Evolutionary conservation across 2,113 vertebrate species (phyloP).

Genomic region (Stegostoma tigrinum): DNA sequence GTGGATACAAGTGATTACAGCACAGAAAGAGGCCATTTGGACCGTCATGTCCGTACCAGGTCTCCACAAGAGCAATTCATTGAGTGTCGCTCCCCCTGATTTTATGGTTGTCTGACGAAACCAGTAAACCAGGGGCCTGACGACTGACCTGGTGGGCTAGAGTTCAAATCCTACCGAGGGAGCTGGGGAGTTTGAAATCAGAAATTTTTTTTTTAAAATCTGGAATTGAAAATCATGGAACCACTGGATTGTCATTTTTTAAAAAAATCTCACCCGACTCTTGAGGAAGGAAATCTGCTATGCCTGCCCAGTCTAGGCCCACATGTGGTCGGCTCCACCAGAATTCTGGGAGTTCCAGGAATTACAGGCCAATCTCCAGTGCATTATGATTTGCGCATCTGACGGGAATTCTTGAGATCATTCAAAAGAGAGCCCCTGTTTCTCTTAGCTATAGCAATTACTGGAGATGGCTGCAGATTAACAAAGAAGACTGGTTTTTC

Average conservation of each 20-base stretch:
- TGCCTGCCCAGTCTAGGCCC: background rate
- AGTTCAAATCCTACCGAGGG: background rate
- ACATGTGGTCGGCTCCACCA: background rate
- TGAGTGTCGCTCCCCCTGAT: background rate
- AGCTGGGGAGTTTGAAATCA: background rate
- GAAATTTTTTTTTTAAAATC: background rate
- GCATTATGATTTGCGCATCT: background rate
- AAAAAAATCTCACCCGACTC: background rate
- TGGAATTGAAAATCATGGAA: background rate
- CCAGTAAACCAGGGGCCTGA: background rate
- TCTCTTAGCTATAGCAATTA: background rate
- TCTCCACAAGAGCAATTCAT: background rate
- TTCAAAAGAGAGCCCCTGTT: background rate
- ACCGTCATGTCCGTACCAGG: too few species aligned
- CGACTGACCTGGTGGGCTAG: background rate
- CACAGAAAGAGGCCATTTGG: background rate
- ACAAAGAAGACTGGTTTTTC: background rate
- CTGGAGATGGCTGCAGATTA: background rate
- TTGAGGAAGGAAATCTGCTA: background rate
- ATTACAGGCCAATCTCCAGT: background rate
- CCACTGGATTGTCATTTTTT: background rate
- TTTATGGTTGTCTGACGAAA: background rate
- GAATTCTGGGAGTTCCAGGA: background rate
- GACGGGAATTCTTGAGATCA: background rate
- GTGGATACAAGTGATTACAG: background rate